Base-by-base conservation (phyloP, 2,113 vertebrate genomes). In the Podocnemis expansa region DNA sequence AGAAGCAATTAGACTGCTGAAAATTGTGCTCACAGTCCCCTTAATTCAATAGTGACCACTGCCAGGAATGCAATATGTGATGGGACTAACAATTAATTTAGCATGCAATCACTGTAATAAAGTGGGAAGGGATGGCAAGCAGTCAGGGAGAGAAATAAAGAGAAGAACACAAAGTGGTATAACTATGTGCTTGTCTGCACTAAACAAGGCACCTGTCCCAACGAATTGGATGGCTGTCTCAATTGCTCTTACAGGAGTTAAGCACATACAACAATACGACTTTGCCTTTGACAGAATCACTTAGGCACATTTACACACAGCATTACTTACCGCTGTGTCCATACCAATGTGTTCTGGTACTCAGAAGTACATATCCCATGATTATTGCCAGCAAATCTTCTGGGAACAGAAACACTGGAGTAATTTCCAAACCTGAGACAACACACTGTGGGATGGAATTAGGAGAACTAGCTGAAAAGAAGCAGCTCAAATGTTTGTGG, bases 1-100 rank as follows among this genome's bases (percentile, higher is more conserved):
- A 97, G 95, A 98, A 98, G 98, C 95, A 98, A 98, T 98, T 97
- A 97, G 87, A 88, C 2, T 97, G 96, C 91, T 97, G 97, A 98
- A 98, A 98, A 98, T 86, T 96, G 70, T 5, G 2, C 91, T 96
- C 88, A n/a, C 25, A 4, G 93, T 83, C 43, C 76, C 82, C 88
- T 94, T 96, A 98, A 97, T 97, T 97, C 96, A 98, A 94, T 98
- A 96, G 54, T 96, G 97, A 98, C 95, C 91, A 97, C 89, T 87
- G 94, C 47, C 83, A 96, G 75, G 45, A 85, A 55, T 82, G 85
- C 34, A 96, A 87, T 85, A 96, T 96, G 85, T 95, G 92, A 84
- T 14, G 47, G 87, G 91, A 97, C 52, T 96, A 89, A 95, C 93
- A 95, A 97, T 97, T 95, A 95, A 97, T 98, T 97, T 93, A 96